Evolutionary conservation across 2,113 vertebrate genomes (phyloP), one percentile per base, ranked within the genome.

Genomic region (cat (Felis catus)): DNA sequence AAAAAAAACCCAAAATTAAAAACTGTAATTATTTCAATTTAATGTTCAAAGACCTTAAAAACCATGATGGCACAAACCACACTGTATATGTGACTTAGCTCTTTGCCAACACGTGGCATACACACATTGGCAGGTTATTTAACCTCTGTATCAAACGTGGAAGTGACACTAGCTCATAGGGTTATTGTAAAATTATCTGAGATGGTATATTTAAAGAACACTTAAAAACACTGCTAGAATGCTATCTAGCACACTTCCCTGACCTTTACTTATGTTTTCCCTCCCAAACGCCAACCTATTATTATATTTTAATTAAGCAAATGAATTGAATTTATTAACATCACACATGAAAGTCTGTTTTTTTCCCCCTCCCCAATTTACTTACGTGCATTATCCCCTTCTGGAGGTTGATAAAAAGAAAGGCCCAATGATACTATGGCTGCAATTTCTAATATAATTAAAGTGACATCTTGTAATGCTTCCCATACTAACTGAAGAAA

Each of bases 401-500:
- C 99, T 97, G 99, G 99, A 99, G 99, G 99, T 98, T 97, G 99
- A 99, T 99, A 99, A 99, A 99, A 99, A 99, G 99, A 99, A 99
- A 99, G 99, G 99, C 99, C 99, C 99, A 99, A 99, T 97, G 99
- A 99, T 99, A 99, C 99, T 99, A 99, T 99, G 83, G 99, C 99
- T 99, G 99, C 99, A 99, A 99, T 99, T 99, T 99, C 99, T 98
- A 99, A 99, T 98, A 99, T 99, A 99, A 99, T 99, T 99, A 99
- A 99, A 73, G 99, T 99, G 99, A 99, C 99, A 36, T 99, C 99
- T 98, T 99, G 99, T 98, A 99, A 99, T 97, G 99, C 99, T 99
- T 99, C 99, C 99, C 99, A 99, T 98, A 99, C 99, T 99, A 99
- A 99, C 83, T 99, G 99, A 99, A 99, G 99, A 99, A 99, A 99